Conservation (phyloP, 2,113 vertebrate genomes). For the Stegostoma tigrinum region DNA sequence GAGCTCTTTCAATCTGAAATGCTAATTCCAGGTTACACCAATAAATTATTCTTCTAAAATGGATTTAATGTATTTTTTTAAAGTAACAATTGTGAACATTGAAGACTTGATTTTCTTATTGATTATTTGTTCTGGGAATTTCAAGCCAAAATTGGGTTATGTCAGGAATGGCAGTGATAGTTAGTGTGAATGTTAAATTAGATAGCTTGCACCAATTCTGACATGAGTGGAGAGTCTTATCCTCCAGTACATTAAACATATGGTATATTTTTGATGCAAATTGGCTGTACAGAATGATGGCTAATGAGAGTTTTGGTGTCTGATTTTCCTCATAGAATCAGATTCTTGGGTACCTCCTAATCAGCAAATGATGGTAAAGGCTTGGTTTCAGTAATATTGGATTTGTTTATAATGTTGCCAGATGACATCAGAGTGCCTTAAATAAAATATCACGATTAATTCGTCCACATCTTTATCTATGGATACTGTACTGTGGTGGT, state of each 20-base stretch:
- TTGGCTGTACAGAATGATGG: background rate
- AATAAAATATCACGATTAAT: background rate
- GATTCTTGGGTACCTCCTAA: background rate
- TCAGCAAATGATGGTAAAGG: background rate
- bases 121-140: background rate
- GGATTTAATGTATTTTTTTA: background rate
- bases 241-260: background rate
- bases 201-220: background rate
- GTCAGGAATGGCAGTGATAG: background rate
- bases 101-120: constrained; percentile 2
- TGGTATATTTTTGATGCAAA: background rate
- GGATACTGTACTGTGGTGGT: too few relatives aligned
- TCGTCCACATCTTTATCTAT: background rate
- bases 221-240: background rate
- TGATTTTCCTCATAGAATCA: background rate
- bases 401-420: background rate
- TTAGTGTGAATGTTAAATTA: too few relatives aligned
- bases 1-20: background rate
- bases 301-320: background rate
- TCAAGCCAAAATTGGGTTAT: background rate
- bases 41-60: background rate
- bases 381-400: background rate
- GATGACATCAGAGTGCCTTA: background rate
- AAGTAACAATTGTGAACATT: too few relatives aligned
- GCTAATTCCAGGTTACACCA: background rate